These are phyloP conservation scores for Barbus barbus DNA, from an alignment of 2,113 vertebrate species.

Conservation along the genomic window DNA sequence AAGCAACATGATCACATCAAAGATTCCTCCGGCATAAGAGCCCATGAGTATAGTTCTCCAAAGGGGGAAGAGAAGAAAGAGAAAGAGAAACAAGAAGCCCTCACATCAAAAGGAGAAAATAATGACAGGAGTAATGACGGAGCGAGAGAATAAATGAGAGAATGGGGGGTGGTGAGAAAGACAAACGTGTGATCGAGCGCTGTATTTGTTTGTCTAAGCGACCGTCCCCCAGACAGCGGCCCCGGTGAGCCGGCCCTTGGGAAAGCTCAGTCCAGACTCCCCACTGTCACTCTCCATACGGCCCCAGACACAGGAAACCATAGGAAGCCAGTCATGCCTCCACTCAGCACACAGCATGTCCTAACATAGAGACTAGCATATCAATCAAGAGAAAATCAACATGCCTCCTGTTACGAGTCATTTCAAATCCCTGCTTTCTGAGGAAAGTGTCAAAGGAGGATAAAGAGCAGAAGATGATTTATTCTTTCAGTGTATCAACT, in stretches of 20 bases:
- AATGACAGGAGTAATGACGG: slow-evolving; percentile 80
- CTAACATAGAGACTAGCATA: not conserved
- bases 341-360: slow-evolving; percentile 30
- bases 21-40: slow-evolving; percentile 62
- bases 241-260: slow-evolving; percentile 68
- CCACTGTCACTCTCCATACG: slow-evolving; percentile 66
- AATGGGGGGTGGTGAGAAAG: slow-evolving; percentile 49
- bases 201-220: slow-evolving; percentile 75
- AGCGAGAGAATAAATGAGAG: slow-evolving; percentile 44
- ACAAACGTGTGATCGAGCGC: slow-evolving; percentile 58
- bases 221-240: slow-evolving; percentile 65
- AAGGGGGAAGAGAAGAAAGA: slow-evolving; percentile 50
- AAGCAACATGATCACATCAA: slow-evolving; percentile 71
- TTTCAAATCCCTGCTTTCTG: slow-evolving; percentile 27
- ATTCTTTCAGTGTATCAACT: slow-evolving; percentile 20
- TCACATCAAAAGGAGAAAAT: slow-evolving; percentile 78
- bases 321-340: slow-evolving; percentile 44
- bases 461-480: slow-evolving; percentile 24
- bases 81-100: slow-evolving; percentile 67
- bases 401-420: slow-evolving; percentile 28
- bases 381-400: slow-evolving; percentile 20
- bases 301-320: slow-evolving; percentile 50
- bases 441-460: slow-evolving; percentile 25
- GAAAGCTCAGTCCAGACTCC: slow-evolving; percentile 70
- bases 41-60: slow-evolving; percentile 67